Evolutionary conservation across 2,113 vertebrate species (phyloP), one percentile per base, ranked within the genome.

Genomic region (Vimba vimba): DNA sequence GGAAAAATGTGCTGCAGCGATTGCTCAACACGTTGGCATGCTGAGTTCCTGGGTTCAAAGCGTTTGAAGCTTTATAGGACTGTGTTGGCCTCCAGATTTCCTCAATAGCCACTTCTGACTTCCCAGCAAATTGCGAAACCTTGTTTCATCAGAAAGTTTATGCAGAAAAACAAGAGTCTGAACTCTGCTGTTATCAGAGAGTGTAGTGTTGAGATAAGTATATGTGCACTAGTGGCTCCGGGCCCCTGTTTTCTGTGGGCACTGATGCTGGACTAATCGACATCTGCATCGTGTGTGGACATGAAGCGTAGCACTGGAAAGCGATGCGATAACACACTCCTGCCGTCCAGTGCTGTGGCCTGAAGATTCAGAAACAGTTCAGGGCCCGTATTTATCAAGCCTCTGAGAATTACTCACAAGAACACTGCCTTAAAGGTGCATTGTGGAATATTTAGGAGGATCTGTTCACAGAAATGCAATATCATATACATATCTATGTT

Each of bases 51-150:
- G 19, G 55, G 74, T 83, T 87, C 86, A 87, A 79, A 84, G 87
- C 74, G 57, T 23, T n/a, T 86, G 60, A 87, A 77, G 47, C 86
- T 85, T 74, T 84, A 86, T 64, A 55, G 84, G 73, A 86, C 82
- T 79, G 78, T 82, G 85, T 90, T 83, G 82, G 68, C 33, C 86
- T 68, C 45, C 43, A 83, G 75, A 86, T 88, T 85, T 79, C 76
- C 57, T 57, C 69, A 47, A 59, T 59, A 89, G 75, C 50, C 66
- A 59, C 68, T 82, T 85, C 80, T 89, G 60, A 77, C 23, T 74
- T 50, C 45, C 52, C 45, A 27, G 39, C 71, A 19, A 60, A 68
- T 73, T 82, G 25, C 59, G 39, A 85, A 77, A 82, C 59, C 3
- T 81, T 71, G 68, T 82, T 82, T 84, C 62, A 82, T 82, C 55